Evolutionary conservation across 2,797 vertebrate species (phyloP).

Genomic region (Poecilia gillii): DNA sequence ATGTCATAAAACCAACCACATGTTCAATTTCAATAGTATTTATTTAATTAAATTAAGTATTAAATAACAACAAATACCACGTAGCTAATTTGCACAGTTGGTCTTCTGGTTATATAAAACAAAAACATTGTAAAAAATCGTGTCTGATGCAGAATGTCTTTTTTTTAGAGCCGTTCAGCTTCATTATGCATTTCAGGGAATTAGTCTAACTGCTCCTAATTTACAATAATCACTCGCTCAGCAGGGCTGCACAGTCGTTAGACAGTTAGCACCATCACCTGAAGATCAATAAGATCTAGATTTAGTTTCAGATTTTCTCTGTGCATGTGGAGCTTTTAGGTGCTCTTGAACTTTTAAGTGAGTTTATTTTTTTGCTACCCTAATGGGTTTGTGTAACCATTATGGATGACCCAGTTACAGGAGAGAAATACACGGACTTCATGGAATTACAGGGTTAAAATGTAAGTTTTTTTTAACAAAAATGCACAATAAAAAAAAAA

Average conservation of each 20-base stretch:
- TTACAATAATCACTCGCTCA: slow-evolving; percentile 1
- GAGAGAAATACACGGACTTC: not conserved
- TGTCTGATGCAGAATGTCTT: not conserved
- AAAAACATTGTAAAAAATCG: not conserved
- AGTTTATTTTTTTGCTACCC: not conserved
- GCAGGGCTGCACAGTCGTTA: not conserved
- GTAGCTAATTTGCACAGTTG: not conserved
- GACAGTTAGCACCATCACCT: not conserved
- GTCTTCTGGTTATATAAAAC: not conserved
- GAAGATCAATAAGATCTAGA: not conserved
- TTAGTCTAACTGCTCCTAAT: slow-evolving; percentile 19
- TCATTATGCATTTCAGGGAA: slow-evolving; percentile 1
- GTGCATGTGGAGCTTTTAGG: not conserved
- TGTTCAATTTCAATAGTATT: not conserved
- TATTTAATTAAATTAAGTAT: not conserved
- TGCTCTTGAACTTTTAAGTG: not conserved
- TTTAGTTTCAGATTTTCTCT: not conserved
- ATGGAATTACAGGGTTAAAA: not conserved
- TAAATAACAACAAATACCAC: not conserved
- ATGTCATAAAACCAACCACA: not conserved
- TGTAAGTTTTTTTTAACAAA: not conserved
- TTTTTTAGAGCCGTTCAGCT: not conserved
- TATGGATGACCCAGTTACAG: not conserved
- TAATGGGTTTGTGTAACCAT: not conserved
- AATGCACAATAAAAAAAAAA: not conserved